Conservation (phyloP, 1,140 invertebrate genomes). For the Brachionus paranguensis region DNA sequence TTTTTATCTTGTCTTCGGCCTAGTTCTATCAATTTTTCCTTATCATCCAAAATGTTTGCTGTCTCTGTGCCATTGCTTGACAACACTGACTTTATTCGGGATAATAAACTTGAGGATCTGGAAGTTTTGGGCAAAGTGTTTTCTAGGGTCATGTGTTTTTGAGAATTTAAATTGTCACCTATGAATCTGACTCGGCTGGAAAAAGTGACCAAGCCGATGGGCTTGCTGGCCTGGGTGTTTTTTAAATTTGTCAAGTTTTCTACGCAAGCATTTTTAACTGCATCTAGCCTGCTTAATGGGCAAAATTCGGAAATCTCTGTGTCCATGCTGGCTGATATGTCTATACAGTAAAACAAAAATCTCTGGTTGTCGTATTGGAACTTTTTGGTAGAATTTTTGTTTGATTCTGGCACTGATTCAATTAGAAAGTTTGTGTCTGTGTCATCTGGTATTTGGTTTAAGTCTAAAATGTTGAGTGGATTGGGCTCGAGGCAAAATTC, state of each 20-base stretch:
- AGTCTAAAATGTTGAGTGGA: neutral
- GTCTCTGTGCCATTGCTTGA: neutral
- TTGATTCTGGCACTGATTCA: slow-evolving; percentile 42
- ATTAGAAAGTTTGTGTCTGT: slow-evolving; percentile 46
- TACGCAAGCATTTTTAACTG: slow-evolving; percentile 46
- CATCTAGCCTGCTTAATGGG: slow-evolving; percentile 45
- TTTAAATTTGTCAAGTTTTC: slow-evolving; percentile 47
- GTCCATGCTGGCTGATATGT: slow-evolving; percentile 50
- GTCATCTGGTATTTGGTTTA: slow-evolving; percentile 47
- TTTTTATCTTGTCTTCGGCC: slow-evolving; percentile 43
- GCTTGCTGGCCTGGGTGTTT: slow-evolving; percentile 46
- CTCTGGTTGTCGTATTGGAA: slow-evolving; percentile 39
- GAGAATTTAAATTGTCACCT: slow-evolving; percentile 41
- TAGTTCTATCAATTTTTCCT: slow-evolving; percentile 42
- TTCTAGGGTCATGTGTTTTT: neutral
- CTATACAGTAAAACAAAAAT: slow-evolving; percentile 46
- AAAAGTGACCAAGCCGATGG: slow-evolving; percentile 46
- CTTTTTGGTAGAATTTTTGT: neutral
- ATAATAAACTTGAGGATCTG: neutral
- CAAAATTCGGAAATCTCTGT: slow-evolving; percentile 42
- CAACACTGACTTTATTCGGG: neutral
- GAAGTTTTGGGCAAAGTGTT: neutral
- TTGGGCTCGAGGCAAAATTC: slow-evolving; percentile 49
- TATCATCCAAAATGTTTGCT: slow-evolving; percentile 26
- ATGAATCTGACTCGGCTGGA: slow-evolving; percentile 44